Evolutionary conservation across 2,797 vertebrate species (phyloP).

Genomic region (Denticeps clupeoides): DNA sequence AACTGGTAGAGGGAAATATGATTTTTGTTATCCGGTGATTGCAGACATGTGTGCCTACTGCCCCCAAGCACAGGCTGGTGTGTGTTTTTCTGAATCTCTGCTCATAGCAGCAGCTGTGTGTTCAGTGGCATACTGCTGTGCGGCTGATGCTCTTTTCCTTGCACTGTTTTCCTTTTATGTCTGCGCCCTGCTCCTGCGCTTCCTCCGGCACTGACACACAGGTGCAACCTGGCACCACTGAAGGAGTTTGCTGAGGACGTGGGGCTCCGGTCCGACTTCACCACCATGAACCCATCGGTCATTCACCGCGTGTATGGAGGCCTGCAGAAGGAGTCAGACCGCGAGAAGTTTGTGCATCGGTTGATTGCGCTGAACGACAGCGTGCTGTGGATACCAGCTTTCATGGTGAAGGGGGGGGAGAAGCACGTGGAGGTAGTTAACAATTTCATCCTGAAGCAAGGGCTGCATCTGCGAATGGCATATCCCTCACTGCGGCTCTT

Average conservation of each 20-base stretch:
- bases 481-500: conserved; percentile 77
- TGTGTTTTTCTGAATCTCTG: too few species aligned
- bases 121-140: too few species aligned
- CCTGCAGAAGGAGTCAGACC: conserved; percentile 67
- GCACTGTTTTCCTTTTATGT: too few species aligned
- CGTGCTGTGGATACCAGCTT: conserved; percentile 81
- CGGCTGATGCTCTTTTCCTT: too few species aligned
- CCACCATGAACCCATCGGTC: conserved; percentile 84
- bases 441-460: conserved; percentile 72
- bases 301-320: conserved; percentile 76
- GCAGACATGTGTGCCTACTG: too few species aligned
- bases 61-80: too few species aligned
- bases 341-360: conserved; percentile 68
- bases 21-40: too few species aligned
- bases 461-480: conserved; percentile 66
- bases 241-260: conserved; percentile 71
- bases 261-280: conserved; percentile 78
- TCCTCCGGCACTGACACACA: conserved; percentile 29
- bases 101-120: too few species aligned
- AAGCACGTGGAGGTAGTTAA: conserved; percentile 76
- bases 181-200: too few species aligned
- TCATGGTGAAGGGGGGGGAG: conserved; percentile 82
- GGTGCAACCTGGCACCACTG: conserved; percentile 79
- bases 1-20: too few species aligned
- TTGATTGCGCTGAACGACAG: conserved; percentile 75